A percentile compares a stretch with the other conserved stretches of the same genome.
Evolutionary conservation across 2,888 invertebrate species (phyloP).

Genomic region (Epiblema foenella): DNA sequence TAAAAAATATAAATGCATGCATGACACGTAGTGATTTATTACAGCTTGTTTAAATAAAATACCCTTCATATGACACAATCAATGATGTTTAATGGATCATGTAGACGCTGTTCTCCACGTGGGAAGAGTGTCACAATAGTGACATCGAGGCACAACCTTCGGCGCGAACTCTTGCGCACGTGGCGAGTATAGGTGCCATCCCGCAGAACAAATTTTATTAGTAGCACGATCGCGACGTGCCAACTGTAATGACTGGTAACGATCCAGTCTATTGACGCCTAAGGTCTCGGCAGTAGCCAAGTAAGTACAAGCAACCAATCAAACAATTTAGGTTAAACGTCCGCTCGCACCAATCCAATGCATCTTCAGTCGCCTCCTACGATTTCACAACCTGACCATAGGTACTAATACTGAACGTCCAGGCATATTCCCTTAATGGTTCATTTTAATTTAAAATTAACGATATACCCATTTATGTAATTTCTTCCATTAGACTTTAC

Average conservation of each 20-base stretch:
- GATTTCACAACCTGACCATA: conserved; percentile 53
- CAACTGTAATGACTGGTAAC: conserved; percentile 9
- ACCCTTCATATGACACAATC: conserved; percentile 19
- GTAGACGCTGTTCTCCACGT: conserved; percentile 16
- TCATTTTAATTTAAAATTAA: conserved; percentile 41
- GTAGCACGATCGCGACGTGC: conserved; percentile 38
- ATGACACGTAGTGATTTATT: conserved; percentile 29
- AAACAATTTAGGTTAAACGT: conserved; percentile 77
- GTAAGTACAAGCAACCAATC: conserved; percentile 60
- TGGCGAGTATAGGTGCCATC: conserved; percentile 26
- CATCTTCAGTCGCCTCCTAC: conserved; percentile 51
- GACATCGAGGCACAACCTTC: conserved; percentile 9
- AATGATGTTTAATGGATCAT: conserved; percentile 32
- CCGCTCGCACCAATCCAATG: conserved; percentile 52
- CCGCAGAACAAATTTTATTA: conserved; percentile 28
- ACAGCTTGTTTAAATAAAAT: conserved; percentile 22
- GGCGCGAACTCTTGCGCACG: conserved; percentile 4
- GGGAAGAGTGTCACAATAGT: conserved; percentile 19
- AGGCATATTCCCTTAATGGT: conserved; percentile 20
- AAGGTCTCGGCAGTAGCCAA: conserved; percentile 38
- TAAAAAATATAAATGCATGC: conserved; percentile 25
- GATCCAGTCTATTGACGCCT: conserved; percentile 40
- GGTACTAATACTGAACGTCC: conserved; percentile 14
- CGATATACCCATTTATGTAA: conserved; percentile 37
- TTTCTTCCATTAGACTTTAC: conserved; percentile 28